Evolutionary conservation across 2,797 vertebrate genomes (phyloP), one percentile per base, ranked within the genome.

Genomic region (Ibycter americanus): DNA sequence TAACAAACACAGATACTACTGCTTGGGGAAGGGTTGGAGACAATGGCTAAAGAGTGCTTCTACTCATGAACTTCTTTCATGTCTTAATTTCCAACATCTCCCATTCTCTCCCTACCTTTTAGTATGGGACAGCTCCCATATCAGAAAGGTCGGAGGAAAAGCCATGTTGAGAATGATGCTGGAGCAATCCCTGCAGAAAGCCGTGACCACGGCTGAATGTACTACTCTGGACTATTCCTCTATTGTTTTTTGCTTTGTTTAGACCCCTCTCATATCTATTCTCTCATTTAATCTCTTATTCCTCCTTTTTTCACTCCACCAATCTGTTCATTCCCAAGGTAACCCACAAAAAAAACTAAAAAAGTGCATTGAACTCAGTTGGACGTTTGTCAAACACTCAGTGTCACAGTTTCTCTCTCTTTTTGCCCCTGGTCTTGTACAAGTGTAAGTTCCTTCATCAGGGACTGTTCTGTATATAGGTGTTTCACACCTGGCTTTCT

Each of bases 101-200:
- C 15, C 29, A 31, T 62, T 89, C 31, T 74, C 9, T 65, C 17
- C 12, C 15, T 56, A 5, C 7, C 8, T 18, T 76, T 81, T 29
- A 47, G 12, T 22, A 29, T 31, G 11, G 17, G 27, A 8, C 6
- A 68, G 12, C 1, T 11, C 27, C 7, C 0, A 0, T 22, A 31
- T 55, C 11, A 59, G 76, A 70, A 55, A 67, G 9, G 38, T 15
- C 44, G 72, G 52, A 56, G 20, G 8, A 83, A 73, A 58, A 47
- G 2, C 7, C 20, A 2, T 8, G 11, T 15, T 58, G 21, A 59
- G 13, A 63, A 2, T 8, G 25, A 17, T 52, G 25, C 18, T 70
- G 56, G 27, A 80, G 9, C 29, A 78, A n/a, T 58, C 29, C 29
- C 46, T 42, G 4, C 19, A 82, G 61, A 76, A 66, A 76, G 6